Evolutionary conservation across 2,797 vertebrate genomes (phyloP), one percentile per base, ranked within the genome.

Genomic region (Falco peregrinus): DNA sequence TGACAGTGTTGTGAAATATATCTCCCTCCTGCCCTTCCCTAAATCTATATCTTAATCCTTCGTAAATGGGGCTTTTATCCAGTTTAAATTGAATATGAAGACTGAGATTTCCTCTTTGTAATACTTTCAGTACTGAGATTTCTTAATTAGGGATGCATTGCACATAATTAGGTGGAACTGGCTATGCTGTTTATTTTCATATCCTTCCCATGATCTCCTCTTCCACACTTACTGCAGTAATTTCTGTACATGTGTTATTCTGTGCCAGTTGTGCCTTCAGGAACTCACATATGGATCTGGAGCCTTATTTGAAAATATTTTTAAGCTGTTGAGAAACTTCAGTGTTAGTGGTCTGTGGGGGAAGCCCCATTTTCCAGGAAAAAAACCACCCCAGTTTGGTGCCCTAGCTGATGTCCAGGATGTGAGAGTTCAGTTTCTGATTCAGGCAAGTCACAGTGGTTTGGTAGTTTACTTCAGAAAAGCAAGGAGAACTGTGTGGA

Each of bases 401-500:
- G n/a, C 9, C 21, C 13, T 81, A 35, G 54, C 16, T 82, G 59
- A 74, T 13, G 51, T 90, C 18, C 18, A 56, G 37, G 25, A 70
- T 16, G 37, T 37, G 21, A 63, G 16, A 56, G 8, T 48, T 87
- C 21, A 18, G 26, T 79, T 86, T 84, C 61, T 35, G 13, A 25
- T 37, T 74, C 26, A 77, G 25, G 15, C 48, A 68, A 68, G 24
- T 75, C 14, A 18, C 35, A 41, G 63, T 69, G 24, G 2, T 87
- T 24, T 65, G 21, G 10, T 74, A 68, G 24, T 78, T 94, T 18
- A 22, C 37, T 87, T 81, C 45, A 67, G 68, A 50, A 87, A 65
- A n/a, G 1, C 10, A 5, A 19, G 11, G 41, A 53, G 41, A 53
- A 28, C 18, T 17, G 15, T 0, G 0, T 33, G 24, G 31, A 74